Evolutionary conservation across 2,797 vertebrate genomes (phyloP).

Genomic region (Acomys russatus): DNA sequence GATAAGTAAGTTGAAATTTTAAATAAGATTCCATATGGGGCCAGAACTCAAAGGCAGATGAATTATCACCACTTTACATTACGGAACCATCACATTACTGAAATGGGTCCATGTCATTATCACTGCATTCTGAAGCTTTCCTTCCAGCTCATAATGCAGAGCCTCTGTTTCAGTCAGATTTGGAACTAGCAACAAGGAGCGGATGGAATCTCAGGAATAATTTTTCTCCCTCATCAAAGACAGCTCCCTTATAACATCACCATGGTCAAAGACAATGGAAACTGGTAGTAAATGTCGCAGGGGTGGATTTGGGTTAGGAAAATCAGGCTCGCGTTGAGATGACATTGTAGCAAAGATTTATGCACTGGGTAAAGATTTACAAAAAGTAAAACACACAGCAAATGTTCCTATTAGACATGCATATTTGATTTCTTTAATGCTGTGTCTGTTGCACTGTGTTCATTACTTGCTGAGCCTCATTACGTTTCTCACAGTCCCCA

Average conservation of each 20-base stretch:
- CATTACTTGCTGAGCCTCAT: neutral
- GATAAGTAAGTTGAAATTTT: slow-evolving; percentile 26
- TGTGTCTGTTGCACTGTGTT: neutral
- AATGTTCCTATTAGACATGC: neutral
- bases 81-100: neutral
- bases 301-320: neutral
- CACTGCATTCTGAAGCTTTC: no score
- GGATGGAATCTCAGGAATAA: no score
- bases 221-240: slow-evolving; percentile 4
- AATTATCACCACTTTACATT: slow-evolving; percentile 21
- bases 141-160: no score
- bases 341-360: neutral
- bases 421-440: neutral
- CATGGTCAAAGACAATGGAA: neutral
- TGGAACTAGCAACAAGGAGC: no score
- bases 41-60: slow-evolving; percentile 17
- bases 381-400: slow-evolving; percentile 20
- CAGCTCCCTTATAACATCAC: neutral
- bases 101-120: no score
- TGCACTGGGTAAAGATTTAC: slow-evolving; percentile 18
- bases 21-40: neutral
- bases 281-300: neutral
- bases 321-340: slow-evolving; percentile 24
- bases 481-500: neutral
- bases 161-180: no score